A percentile compares a stretch with the other conserved stretches of the same genome.
Conservation (phyloP, 2,797 vertebrate genomes). For the Myioborus melanocephalus region DNA sequence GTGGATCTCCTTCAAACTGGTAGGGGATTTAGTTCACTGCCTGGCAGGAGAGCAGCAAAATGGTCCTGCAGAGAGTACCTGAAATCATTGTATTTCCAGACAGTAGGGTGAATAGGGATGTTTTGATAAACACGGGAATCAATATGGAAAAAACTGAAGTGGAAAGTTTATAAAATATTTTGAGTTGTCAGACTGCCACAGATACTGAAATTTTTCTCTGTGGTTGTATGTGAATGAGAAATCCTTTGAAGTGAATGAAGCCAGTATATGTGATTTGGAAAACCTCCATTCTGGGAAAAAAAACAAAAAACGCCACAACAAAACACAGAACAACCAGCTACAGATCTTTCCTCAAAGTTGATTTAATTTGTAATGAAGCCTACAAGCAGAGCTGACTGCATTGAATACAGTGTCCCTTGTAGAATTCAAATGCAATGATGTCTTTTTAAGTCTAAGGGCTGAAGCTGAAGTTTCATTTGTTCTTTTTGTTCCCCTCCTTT, state of each 20-base stretch:
- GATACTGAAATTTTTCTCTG: background rate
- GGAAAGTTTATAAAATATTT: background rate
- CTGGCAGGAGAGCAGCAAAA: background rate
- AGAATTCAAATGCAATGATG: background rate
- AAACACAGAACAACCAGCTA: background rate
- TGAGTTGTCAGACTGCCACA: background rate
- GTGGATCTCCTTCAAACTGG: constrained; percentile 79
- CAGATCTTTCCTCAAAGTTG: background rate
- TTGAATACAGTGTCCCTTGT: background rate
- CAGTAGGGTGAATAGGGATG: background rate
- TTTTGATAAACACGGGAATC: background rate
- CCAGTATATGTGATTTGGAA: background rate
- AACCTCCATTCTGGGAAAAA: background rate
- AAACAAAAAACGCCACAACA: too few species aligned
- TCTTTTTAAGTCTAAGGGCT: background rate
- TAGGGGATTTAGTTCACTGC: constrained; percentile 38
- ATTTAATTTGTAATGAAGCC: background rate
- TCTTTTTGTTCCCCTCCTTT: background rate
- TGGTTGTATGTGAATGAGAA: background rate
- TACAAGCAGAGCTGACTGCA: background rate
- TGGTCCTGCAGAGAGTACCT: background rate
- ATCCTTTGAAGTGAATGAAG: background rate
- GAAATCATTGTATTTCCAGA: background rate
- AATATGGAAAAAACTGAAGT: background rate
- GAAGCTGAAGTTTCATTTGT: background rate